Conservation (phyloP, 2,888 invertebrate genomes). For the Andrena minutula region DNA sequence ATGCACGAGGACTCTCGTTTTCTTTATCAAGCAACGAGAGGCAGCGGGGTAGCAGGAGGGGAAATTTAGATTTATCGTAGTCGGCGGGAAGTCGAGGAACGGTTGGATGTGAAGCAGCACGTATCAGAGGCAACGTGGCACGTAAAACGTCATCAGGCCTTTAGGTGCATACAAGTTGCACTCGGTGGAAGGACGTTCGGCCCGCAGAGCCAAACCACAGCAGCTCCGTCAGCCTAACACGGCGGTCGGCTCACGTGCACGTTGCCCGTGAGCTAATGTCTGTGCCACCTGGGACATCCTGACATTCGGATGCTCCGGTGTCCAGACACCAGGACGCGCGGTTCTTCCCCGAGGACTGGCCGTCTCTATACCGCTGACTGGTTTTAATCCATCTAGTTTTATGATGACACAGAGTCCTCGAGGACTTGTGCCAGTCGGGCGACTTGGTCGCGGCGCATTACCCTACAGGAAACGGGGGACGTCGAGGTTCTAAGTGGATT, state of each 20-base stretch:
- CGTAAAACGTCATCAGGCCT: conserved; percentile 45
- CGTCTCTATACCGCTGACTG: conserved; percentile 31
- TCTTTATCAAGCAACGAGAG: too few relatives aligned
- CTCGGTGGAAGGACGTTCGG: conserved; percentile 41
- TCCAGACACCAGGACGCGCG: conserved; percentile 33
- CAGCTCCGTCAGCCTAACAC: conserved; percentile 60
- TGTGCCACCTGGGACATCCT: conserved; percentile 70
- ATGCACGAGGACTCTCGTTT: too few relatives aligned
- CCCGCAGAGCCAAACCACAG: conserved; percentile 62
- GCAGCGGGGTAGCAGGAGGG: too few relatives aligned
- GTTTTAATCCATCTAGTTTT: conserved; percentile 67
- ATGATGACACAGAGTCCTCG: conserved; percentile 49
- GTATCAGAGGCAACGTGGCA: neutral
- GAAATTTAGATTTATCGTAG: neutral
- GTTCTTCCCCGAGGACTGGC: conserved; percentile 34
- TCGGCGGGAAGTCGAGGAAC: neutral
- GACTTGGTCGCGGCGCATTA: conserved; percentile 22
- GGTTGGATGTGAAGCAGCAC: neutral
- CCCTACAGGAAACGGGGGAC: neutral
- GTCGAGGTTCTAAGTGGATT: conserved; percentile 13
- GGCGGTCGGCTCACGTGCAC: conserved; percentile 62
- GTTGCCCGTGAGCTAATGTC: conserved; percentile 67
- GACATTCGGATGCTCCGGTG: conserved; percentile 62
- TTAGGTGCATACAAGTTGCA: conserved; percentile 33
- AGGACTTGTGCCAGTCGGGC: conserved; percentile 31